Conservation (phyloP, 2,113 vertebrate species). For the Muscicapa adusta region DNA sequence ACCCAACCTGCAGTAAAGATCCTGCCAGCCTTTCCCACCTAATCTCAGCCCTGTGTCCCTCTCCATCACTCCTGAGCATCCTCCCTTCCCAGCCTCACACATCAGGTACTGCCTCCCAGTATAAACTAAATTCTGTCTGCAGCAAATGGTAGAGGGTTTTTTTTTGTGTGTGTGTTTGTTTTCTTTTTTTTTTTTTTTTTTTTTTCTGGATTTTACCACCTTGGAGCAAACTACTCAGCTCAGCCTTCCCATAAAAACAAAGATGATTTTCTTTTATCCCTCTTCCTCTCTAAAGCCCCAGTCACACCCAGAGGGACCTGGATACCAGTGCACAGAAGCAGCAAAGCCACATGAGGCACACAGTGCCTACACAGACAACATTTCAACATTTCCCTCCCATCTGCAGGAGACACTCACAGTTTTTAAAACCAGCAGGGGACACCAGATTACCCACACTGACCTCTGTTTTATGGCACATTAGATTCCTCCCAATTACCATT, state of each 20-base stretch:
- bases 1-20: not conserved
- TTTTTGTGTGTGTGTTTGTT: too few species aligned
- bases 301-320: rapidly evolving
- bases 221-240: not conserved
- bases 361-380: not conserved
- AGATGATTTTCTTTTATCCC: not conserved
- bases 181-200: too few species aligned
- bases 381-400: not conserved
- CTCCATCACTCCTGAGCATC: not conserved
- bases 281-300: not conserved
- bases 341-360: not conserved
- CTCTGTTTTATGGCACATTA: conserved; percentile 11
- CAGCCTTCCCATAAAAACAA: not conserved
- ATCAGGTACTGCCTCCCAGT: not conserved
- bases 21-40: not conserved
- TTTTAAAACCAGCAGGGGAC: conserved; percentile 1
- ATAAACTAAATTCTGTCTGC: not conserved
- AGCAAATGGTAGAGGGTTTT: not conserved
- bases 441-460: not conserved
- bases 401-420: not conserved
- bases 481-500: conserved; percentile 6
- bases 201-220: not conserved
- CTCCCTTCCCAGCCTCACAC: not conserved
- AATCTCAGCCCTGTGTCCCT: not conserved
- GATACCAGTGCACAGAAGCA: not conserved